Evolutionary conservation across 2,797 vertebrate genomes (phyloP).

Genomic region (Leontocebus nigricollis): DNA sequence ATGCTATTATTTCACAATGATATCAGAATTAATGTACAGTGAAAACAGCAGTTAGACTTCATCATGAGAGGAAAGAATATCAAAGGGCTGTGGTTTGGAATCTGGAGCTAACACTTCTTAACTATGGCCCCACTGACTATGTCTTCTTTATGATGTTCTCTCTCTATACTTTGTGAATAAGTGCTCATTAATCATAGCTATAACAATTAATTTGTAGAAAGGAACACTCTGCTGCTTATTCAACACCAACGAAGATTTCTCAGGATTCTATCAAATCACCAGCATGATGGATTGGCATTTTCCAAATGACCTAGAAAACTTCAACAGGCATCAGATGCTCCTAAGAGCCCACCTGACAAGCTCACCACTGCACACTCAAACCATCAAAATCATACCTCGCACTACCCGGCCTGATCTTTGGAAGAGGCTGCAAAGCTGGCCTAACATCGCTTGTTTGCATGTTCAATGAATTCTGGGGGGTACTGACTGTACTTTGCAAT

Average conservation of each 20-base stretch:
- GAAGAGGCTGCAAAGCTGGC: not conserved
- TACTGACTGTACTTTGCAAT: not conserved
- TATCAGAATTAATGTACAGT: constrained; percentile 64
- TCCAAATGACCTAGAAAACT: not conserved
- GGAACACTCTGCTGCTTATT: not conserved
- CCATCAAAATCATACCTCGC: not conserved
- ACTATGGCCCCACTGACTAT: not conserved
- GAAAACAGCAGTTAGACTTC: constrained; percentile 68
- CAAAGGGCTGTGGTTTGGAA: constrained; percentile 28
- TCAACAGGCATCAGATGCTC: not conserved
- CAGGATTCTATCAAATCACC: not conserved
- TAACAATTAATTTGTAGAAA: not conserved
- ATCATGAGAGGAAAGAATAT: constrained; percentile 3
- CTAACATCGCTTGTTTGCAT: not conserved
- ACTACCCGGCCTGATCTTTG: not conserved
- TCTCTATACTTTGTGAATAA: not conserved
- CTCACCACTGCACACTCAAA: not conserved
- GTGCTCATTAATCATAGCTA: not conserved
- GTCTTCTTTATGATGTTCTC: not conserved
- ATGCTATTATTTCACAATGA: constrained; percentile 63
- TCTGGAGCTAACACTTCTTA: constrained; percentile 37
- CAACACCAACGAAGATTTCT: not conserved
- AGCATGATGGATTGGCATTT: not conserved
- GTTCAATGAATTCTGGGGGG: not conserved
- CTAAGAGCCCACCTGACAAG: not conserved